These are phyloP conservation scores for Azorinus chamasolen DNA, from an alignment of 2,888 invertebrate species.

Conservation along the genomic window DNA sequence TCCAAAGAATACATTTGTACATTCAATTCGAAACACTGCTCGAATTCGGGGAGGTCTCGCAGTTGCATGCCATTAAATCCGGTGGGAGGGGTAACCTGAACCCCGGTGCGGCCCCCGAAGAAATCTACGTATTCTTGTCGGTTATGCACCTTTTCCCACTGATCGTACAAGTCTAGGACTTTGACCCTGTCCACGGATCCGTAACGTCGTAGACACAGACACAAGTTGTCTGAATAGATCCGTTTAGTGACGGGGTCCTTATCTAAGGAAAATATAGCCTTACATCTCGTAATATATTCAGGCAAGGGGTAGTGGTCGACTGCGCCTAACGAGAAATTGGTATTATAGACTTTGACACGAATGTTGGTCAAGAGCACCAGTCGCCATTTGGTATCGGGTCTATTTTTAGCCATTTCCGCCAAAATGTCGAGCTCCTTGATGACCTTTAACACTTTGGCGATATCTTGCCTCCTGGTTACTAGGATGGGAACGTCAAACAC, in stretches of 20 bases:
- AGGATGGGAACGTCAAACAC: constrained; percentile 23
- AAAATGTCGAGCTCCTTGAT: constrained; percentile 16
- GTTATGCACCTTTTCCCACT: not conserved
- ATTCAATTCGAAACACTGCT: constrained; percentile 27
- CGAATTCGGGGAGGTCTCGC: constrained; percentile 9
- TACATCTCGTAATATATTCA: not conserved
- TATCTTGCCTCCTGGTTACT: constrained; percentile 25
- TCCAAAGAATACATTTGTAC: constrained; percentile 23
- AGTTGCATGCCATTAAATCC: constrained; percentile 12
- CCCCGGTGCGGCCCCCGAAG: not conserved
- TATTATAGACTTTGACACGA: constrained; percentile 4
- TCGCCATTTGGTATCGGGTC: constrained; percentile 38
- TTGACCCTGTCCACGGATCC: constrained; percentile 2
- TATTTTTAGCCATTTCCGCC: constrained; percentile 8
- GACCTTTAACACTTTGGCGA: constrained; percentile 10
- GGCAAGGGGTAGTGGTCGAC: not conserved
- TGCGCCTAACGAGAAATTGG: constrained; percentile 9
- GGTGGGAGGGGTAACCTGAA: not conserved
- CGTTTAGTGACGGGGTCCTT: not conserved
- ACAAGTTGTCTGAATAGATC: constrained; percentile 4
- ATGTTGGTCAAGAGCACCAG: constrained; percentile 35
- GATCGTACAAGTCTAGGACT: not conserved
- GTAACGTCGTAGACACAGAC: not conserved
- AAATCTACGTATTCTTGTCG: not conserved
- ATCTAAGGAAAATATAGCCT: not conserved